phyloP scores from a whole-genome alignment of 2,113 vertebrate genomes.

The Xenopus tropicalis region DNA sequence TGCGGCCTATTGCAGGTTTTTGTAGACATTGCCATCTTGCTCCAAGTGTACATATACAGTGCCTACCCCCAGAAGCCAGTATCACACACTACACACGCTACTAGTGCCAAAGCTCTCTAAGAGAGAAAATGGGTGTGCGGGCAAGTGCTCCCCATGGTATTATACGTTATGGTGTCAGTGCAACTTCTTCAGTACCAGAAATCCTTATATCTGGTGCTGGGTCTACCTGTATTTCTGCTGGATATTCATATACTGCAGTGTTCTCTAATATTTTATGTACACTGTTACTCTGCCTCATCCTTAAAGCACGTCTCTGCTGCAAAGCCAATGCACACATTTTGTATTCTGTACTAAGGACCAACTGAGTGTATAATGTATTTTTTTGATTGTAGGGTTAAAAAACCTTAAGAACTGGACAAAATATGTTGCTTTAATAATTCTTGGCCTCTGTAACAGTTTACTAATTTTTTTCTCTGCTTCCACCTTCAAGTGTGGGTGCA shows the following conservation, averaged over 20 bases:
- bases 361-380: no score
- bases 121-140: neutral
- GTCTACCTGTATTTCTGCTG: neutral
- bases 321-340: no score
- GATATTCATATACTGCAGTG: neutral
- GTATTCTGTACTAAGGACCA: no score
- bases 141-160: neutral
- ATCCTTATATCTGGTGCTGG: neutral
- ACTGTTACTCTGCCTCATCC: neutral
- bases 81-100: slow-evolving; percentile 74
- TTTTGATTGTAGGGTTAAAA: no score
- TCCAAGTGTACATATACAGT: slow-evolving; percentile 88
- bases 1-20: slow-evolving; percentile 91
- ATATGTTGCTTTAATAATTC: no score
- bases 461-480: no score
- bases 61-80: slow-evolving; percentile 78
- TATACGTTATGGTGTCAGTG: slow-evolving; percentile 8
- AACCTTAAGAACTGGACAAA: no score
- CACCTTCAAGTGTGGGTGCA: no score
- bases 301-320: no score
- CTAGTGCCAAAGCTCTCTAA: slow-evolving; percentile 88
- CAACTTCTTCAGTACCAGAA: neutral
- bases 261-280: neutral
- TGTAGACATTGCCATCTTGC: slow-evolving; percentile 87
- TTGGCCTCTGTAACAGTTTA: no score